Evolutionary conservation across 2,888 invertebrate species (phyloP).

Genomic region (Keiferia lycopersicella): DNA sequence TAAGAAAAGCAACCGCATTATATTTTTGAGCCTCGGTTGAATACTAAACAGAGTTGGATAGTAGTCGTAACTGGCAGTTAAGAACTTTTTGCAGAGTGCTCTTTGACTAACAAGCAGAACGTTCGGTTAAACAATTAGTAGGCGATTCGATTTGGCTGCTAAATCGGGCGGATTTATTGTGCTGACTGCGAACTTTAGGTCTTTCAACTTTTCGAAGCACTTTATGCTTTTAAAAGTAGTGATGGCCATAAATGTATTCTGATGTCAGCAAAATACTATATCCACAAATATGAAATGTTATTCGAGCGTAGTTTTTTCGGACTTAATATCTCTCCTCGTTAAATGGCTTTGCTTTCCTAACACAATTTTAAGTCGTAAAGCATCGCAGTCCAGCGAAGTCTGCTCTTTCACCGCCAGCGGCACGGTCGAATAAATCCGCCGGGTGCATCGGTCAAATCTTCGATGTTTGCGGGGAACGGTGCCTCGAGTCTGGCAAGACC

Average conservation of each 20-base stretch:
- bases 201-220: not conserved
- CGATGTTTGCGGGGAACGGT: constrained; percentile 51
- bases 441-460: constrained; percentile 27
- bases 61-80: constrained; percentile 16
- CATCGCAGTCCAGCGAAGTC: not conserved
- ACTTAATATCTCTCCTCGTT: not conserved
- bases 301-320: not conserved
- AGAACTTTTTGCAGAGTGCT: constrained; percentile 15
- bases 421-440: constrained; percentile 14
- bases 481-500: constrained; percentile 42
- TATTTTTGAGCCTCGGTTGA: constrained; percentile 3
- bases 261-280: no score
- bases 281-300: not conserved
- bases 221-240: not conserved
- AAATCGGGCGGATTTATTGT: constrained; percentile 5
- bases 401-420: constrained; percentile 2
- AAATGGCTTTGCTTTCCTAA: not conserved
- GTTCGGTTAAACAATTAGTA: constrained; percentile 17
- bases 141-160: not conserved
- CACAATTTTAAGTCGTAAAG: not conserved
- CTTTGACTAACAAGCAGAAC: constrained; percentile 11
- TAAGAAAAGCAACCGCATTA: constrained; percentile 12
- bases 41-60: constrained; percentile 12
- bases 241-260: no score
- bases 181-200: not conserved